These are phyloP conservation scores for Phyllostomus hastatus DNA, from an alignment of 2,113 vertebrate species.

Conservation along the genomic window DNA sequence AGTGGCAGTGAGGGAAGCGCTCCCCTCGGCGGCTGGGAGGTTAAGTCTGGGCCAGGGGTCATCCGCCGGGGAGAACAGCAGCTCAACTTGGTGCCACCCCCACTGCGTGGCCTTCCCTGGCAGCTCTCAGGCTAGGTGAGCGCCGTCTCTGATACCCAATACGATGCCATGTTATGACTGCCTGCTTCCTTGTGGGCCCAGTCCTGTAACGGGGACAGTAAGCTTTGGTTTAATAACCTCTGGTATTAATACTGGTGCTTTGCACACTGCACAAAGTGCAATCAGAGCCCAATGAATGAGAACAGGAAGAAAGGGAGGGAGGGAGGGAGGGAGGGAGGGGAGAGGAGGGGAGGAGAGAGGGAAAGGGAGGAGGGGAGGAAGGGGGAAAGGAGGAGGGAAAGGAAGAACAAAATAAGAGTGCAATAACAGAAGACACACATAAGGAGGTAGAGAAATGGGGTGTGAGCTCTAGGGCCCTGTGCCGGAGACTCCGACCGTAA, in stretches of 20 bases:
- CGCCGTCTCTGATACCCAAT: neutral
- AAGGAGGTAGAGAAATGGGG: neutral
- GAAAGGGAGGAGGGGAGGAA: too few species aligned
- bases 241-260: neutral
- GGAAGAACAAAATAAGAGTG: neutral
- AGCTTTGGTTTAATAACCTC: neutral
- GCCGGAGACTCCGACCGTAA: neutral
- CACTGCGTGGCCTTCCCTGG: accelerated
- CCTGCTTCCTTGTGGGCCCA: neutral
- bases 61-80: neutral
- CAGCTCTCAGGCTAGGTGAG: neutral
- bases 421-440: neutral
- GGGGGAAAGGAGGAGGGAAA: too few species aligned
- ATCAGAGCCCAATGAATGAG: neutral
- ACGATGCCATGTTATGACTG: neutral
- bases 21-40: neutral
- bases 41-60: neutral
- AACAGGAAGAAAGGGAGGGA: neutral
- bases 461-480: neutral
- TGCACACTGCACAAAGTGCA: neutral
- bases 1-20: too few species aligned
- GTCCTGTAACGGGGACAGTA: neutral
- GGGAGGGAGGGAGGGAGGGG: neutral
- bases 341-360: too few species aligned
- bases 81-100: neutral